Evolutionary conservation across 1,140 invertebrate species (phyloP).

Genomic region (Drosophila takahashii): DNA sequence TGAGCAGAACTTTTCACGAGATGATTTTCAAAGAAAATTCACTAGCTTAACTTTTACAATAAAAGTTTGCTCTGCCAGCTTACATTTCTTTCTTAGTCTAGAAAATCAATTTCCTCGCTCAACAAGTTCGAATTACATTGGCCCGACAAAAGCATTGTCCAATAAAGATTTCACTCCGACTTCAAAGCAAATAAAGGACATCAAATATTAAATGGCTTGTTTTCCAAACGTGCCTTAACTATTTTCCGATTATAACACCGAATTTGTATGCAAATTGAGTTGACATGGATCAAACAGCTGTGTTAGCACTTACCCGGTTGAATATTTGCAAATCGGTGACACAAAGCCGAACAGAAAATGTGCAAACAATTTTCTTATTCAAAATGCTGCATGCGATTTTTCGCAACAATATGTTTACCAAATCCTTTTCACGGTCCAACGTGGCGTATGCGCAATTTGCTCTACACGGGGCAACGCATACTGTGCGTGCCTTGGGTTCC

Average conservation of each 20-base stretch:
- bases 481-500: constrained; percentile 22
- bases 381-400: constrained; percentile 56
- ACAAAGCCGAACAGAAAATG: constrained; percentile 27
- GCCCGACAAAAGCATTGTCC: constrained; percentile 15
- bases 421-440: constrained; percentile 58
- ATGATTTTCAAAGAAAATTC: constrained; percentile 13
- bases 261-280: constrained; percentile 33
- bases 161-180: neutral
- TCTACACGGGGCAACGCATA: constrained; percentile 54
- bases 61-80: constrained; percentile 22
- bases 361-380: constrained; percentile 48
- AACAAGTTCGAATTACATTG: constrained; percentile 32
- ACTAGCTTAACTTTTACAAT: constrained; percentile 30
- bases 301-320: constrained; percentile 26
- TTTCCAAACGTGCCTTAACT: constrained; percentile 3
- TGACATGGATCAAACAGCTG: constrained; percentile 18
- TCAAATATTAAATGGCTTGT: neutral
- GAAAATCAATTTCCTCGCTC: constrained; percentile 32
- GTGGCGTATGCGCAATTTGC: constrained; percentile 76
- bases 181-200: neutral
- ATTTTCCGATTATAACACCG: neutral
- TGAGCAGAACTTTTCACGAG: constrained; percentile 2
- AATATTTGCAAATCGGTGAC: constrained; percentile 23
- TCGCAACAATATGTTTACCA: constrained; percentile 72
- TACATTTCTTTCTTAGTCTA: constrained; percentile 1